Conservation (phyloP, 2,888 invertebrate genomes). For the Tetranychus truncatus region DNA sequence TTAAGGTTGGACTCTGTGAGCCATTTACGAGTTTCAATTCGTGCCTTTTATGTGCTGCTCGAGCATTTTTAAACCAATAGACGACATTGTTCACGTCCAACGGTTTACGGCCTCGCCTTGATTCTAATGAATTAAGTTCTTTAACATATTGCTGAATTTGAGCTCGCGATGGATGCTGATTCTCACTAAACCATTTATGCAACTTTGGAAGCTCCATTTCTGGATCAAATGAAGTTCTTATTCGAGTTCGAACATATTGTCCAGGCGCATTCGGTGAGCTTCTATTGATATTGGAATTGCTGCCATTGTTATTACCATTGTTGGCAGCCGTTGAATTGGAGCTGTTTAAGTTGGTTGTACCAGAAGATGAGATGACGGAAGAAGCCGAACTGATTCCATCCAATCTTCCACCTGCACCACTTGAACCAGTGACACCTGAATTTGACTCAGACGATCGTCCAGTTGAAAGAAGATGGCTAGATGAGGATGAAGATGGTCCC, state of each 20-base stretch:
- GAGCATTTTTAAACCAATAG: constrained; percentile 67
- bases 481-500: background rate
- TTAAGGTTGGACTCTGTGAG: constrained; percentile 9
- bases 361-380: constrained; percentile 3
- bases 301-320: constrained; percentile 8
- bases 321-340: background rate
- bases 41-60: constrained; percentile 76
- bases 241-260: constrained; percentile 38
- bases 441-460: background rate
- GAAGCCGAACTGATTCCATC: background rate
- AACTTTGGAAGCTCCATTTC: constrained; percentile 86
- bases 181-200: constrained; percentile 89
- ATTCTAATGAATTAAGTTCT: constrained; percentile 76
- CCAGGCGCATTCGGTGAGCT: background rate
- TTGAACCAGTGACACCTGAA: background rate
- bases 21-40: constrained; percentile 10
- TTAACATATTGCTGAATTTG: constrained; percentile 90
- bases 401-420: background rate
- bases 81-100: constrained; percentile 51
- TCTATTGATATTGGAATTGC: background rate
- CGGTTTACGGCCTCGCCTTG: constrained; percentile 74
- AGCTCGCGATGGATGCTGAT: constrained; percentile 88
- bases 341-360: constrained; percentile 12
- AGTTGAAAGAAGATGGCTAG: background rate
- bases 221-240: constrained; percentile 91